Conservation (phyloP, 2,113 vertebrate genomes). For the Ammodytes dubius region DNA sequence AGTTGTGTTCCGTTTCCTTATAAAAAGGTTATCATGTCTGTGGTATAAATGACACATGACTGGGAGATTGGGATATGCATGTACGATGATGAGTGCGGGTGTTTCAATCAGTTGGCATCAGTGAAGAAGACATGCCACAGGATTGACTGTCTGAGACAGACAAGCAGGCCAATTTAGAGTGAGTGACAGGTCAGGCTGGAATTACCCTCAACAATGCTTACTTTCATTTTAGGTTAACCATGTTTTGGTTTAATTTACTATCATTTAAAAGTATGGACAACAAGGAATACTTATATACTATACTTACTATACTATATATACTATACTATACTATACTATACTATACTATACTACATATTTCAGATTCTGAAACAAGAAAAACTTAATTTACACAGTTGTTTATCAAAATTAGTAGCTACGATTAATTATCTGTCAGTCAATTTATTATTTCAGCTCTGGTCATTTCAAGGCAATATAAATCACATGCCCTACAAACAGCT, state of each 20-base stretch:
- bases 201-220: slow-evolving; percentile 11
- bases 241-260: too few relatives aligned
- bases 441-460: neutral
- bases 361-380: neutral
- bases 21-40: neutral
- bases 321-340: too few relatives aligned
- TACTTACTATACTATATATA: too few relatives aligned
- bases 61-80: neutral
- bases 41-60: slow-evolving; percentile 22
- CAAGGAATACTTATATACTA: too few relatives aligned
- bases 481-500: neutral
- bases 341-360: neutral
- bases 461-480: neutral
- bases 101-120: slow-evolving; percentile 33
- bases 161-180: slow-evolving; percentile 44
- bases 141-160: slow-evolving; percentile 41
- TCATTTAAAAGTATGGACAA: neutral
- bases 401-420: neutral
- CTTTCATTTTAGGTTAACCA: neutral
- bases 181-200: slow-evolving; percentile 28
- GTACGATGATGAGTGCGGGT: slow-evolving; percentile 14
- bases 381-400: neutral
- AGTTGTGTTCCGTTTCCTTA: neutral
- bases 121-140: slow-evolving; percentile 56
- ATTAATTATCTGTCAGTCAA: neutral